Evolutionary conservation across 2,797 vertebrate species (phyloP).

Genomic region (Coilia nasus): DNA sequence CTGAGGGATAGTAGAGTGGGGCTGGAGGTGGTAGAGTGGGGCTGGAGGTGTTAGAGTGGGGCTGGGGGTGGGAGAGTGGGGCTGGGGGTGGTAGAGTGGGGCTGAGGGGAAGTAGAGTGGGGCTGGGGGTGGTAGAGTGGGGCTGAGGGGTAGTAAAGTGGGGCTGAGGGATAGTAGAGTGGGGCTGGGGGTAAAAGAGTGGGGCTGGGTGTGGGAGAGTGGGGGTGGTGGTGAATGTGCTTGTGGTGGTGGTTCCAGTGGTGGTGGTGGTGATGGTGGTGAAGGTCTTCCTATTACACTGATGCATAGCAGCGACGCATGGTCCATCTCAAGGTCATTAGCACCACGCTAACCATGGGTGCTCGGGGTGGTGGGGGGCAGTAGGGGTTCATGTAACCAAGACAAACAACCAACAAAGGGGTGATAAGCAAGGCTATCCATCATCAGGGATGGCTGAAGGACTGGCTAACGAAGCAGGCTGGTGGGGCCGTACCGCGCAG

Average conservation of each 20-base stretch:
- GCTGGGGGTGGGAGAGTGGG: not conserved
- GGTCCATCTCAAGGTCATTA: conserved; percentile 66
- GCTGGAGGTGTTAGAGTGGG: not conserved
- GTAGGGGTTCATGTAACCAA: conserved; percentile 55
- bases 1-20: not conserved
- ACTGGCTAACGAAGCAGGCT: conserved; percentile 63
- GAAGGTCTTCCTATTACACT: conserved; percentile 42
- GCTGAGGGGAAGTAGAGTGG: not conserved
- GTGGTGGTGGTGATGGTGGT: not conserved
- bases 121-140: not conserved
- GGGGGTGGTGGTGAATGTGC: too few relatives aligned
- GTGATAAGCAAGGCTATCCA: conserved; percentile 67
- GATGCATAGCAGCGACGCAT: conserved; percentile 44
- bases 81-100: too few relatives aligned
- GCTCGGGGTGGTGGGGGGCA: not conserved
- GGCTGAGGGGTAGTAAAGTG: too few relatives aligned
- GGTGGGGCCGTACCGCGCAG: conserved; percentile 4
- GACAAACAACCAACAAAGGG: conserved; percentile 71
- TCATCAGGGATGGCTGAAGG: conserved; percentile 54
- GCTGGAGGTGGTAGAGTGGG: too few relatives aligned
- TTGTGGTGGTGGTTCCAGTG: too few relatives aligned
- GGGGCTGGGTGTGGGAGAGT: not conserved
- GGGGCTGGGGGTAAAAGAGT: too few relatives aligned
- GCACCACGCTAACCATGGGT: conserved; percentile 51
- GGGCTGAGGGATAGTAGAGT: too few relatives aligned